A percentile compares a stretch with the other conserved stretches of the same genome.
Conservation (phyloP, 2,113 vertebrate genomes). For the Daubentonia madagascariensis region DNA sequence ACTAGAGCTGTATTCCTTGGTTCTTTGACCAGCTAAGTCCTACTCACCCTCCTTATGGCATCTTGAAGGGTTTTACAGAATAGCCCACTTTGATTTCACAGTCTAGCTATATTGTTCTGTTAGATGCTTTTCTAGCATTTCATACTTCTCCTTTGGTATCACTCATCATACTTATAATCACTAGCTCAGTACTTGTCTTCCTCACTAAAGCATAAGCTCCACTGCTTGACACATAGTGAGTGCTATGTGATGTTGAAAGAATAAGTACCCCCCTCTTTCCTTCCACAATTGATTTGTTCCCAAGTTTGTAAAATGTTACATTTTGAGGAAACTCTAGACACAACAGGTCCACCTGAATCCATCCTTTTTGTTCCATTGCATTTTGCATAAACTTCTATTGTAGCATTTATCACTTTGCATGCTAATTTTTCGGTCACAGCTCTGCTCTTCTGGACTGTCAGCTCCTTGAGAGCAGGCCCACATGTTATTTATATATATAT, state of each 20-base stretch:
- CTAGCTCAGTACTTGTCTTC: background rate
- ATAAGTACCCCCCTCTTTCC: background rate
- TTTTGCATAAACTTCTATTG: background rate
- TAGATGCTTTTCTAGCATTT: background rate
- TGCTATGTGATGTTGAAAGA: background rate
- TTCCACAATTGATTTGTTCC: background rate
- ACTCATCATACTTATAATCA: background rate
- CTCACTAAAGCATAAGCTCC: background rate
- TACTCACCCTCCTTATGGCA: background rate
- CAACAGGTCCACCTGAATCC: background rate
- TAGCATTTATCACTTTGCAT: background rate
- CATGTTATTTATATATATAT: background rate
- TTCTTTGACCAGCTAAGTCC: background rate
- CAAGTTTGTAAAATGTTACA: background rate
- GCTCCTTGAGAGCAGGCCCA: background rate
- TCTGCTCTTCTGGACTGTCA: background rate
- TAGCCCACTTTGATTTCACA: background rate
- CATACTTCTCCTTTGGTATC: background rate
- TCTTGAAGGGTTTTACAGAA: background rate
- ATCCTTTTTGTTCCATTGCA: background rate
- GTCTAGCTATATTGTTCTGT: background rate
- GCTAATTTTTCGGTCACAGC: background rate
- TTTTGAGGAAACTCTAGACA: background rate
- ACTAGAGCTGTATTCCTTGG: background rate
- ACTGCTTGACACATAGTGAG: background rate